Percentiles rank a stretch among this genome's conserved stretches.
phyloP scores from a whole-genome alignment of 1,140 invertebrate genomes.

The Lerema accius region DNA sequence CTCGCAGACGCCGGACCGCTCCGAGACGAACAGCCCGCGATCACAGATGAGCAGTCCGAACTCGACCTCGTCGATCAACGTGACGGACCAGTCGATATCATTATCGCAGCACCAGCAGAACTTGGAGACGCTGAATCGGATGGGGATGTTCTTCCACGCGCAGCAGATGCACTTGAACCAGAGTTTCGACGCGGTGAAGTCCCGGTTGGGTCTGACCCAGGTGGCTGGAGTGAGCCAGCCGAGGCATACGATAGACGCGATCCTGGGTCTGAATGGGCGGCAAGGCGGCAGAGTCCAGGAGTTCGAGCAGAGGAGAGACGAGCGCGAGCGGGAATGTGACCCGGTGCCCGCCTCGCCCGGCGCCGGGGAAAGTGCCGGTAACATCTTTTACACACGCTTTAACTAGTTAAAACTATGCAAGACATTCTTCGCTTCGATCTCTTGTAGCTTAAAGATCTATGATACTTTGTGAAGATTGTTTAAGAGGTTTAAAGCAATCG shows the following conservation, averaged over 20 bases:
- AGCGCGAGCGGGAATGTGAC: constrained; percentile 59
- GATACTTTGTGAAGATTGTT: too few relatives aligned
- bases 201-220: constrained; percentile 66
- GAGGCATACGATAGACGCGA: constrained; percentile 76
- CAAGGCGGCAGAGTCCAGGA: constrained; percentile 58
- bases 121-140: constrained; percentile 70
- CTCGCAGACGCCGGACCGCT: constrained; percentile 64
- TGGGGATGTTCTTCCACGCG: constrained; percentile 79
- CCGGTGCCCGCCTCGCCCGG: constrained; percentile 72
- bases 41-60: constrained; percentile 72
- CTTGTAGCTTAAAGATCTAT: too few relatives aligned
- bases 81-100: constrained; percentile 50
- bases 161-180: constrained; percentile 75
- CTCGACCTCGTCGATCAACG: constrained; percentile 68
- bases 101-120: constrained; percentile 71
- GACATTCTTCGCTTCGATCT: too few relatives aligned
- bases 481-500: too few relatives aligned
- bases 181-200: constrained; percentile 71
- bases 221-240: constrained; percentile 66
- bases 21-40: constrained; percentile 67
- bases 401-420: too few relatives aligned
- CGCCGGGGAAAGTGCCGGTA: constrained; percentile 73
- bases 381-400: constrained; percentile 40
- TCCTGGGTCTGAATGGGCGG: constrained; percentile 67
- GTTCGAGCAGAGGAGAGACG: constrained; percentile 62